Evolutionary conservation across 2,888 invertebrate species (phyloP).

Genomic region (Hofmannophila pseudospretella): DNA sequence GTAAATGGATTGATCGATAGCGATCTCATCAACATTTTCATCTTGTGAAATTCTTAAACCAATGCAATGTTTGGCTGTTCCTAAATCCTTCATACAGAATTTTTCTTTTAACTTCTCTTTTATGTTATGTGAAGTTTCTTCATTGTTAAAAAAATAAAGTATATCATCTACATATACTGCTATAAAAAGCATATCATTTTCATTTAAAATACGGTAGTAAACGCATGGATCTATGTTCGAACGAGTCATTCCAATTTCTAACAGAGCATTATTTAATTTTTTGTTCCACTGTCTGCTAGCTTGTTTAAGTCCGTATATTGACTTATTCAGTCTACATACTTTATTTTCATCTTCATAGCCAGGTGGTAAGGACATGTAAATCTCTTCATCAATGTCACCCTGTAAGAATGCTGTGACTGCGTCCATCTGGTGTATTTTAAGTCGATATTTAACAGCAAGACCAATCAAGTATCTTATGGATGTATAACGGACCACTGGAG

Average conservation of each 20-base stretch:
- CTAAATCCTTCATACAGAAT: slow-evolving; percentile 20
- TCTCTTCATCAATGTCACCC: slow-evolving; percentile 19
- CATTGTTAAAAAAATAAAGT: slow-evolving; percentile 13
- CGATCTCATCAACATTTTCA: neutral
- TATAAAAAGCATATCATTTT: slow-evolving; percentile 19
- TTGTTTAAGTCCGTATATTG: slow-evolving; percentile 17
- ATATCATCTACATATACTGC: slow-evolving; percentile 23
- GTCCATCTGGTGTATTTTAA: slow-evolving; percentile 16
- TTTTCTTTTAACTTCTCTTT: slow-evolving; percentile 16
- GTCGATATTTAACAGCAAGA: slow-evolving; percentile 13
- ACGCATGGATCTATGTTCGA: slow-evolving; percentile 15
- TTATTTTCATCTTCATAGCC: slow-evolving; percentile 13
- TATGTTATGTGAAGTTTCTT: slow-evolving; percentile 2
- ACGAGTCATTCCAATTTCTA: slow-evolving; percentile 18
- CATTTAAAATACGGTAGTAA: slow-evolving; percentile 12
- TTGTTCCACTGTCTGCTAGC: slow-evolving; percentile 22
- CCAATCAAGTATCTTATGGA: slow-evolving; percentile 19
- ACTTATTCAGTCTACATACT: slow-evolving; percentile 16
- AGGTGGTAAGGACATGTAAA: slow-evolving; percentile 19
- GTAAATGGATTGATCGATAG: slow-evolving; percentile 18
- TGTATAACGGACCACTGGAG: slow-evolving; percentile 20
- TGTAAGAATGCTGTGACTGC: slow-evolving; percentile 21
- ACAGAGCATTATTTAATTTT: slow-evolving; percentile 14
- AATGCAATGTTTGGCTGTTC: slow-evolving; percentile 11
- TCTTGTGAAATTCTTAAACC: slow-evolving; percentile 5